Base-by-base conservation (phyloP, 2,888 invertebrate species). In the Heliconius ethilla region DNA sequence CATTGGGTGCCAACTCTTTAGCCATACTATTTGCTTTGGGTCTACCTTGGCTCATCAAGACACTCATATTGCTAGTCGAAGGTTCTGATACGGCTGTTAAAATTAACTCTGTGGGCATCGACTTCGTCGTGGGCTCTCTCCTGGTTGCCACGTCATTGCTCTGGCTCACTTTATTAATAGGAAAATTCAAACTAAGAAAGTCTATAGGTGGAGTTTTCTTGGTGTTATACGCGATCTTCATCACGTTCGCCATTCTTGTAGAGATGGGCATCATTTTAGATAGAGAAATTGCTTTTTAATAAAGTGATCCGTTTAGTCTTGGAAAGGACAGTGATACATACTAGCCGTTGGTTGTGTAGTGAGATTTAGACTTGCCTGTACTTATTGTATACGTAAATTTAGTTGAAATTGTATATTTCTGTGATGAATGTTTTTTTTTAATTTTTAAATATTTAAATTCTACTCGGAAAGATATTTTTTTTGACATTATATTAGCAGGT, bases 21-120 rank as follows among this genome's bases (percentile, higher is more conserved):
- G 97, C 98, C 79, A 97, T 98, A 77, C 91, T 98, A 3, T 95
- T 98, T 75, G 98, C 98, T 3, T 91, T 98, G 67, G 98, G 98
- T 2, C 88, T 98, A 37, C 98, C 98, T 0, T 98, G 98, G 98
- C 96, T 97, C 77, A 96, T 98, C 83, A 97, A 96, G 87, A 96
- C 96, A 6, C 88, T 96, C 82, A 91, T 96, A 70, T 87, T 95
- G 70, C 89, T 95, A 6, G 90, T 86, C 0, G 91, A 93, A 79
- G 95, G 94, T 7, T 92, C 90, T 1, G 79, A 86, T 6, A 89
- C 95, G 0, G 93, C 91, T 15, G 96, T 98, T 0, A 86, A 92
- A 74, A 97, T 99, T 79, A 96, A 96, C 84, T 98, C 98, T 0
- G 95, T 96, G 2, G 97, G 98, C 1, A 96, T 98, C 63, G 97